Evolutionary conservation across 1,140 invertebrate genomes (phyloP), one percentile per base, ranked within the genome.

Genomic region (Battus philenor): DNA sequence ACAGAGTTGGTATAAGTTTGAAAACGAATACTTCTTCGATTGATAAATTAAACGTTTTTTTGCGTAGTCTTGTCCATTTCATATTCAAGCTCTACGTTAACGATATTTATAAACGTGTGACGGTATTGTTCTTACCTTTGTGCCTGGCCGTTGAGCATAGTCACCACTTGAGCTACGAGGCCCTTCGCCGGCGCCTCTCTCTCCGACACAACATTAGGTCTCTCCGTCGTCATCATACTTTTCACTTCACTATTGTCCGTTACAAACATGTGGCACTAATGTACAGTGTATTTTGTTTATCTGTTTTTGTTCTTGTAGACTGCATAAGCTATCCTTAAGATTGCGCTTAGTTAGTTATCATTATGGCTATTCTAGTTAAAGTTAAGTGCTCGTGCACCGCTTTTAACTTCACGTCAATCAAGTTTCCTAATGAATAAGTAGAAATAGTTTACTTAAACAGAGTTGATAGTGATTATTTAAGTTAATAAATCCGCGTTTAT

Each of bases 141-240:
- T 53, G 75, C 80, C 59, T 86, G 82, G 52, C 72, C 80, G 57
- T 87, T 86, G 18, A 86, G 73, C 69, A 86, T 83, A n/a, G 82
- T 87, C 51, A 87, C 83, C 38, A 86, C 83, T 63, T 87, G 86
- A 16, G 83, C 86, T 50, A 87, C 83, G 4, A 86, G 81, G 17
- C 83, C 85, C 38, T 85, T 82, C 13, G 78, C 68, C 0, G 83
- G 83, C 15, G 74, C 74, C 61, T 86, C 83, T 62, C 68, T 69
- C 39, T 85, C 79, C 68, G 71, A 38, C 59, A 84, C 54, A n/a
- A 60, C 59, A 49, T 43, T 62, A 4, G 70, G 58, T 50, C 69
- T 78, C 51, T 85, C 76, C 78, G 79, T 83, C 54, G 61, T 81
- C 77, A 78, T 76, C 59, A 68, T 64, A 56, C 41, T 27, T 27